Percentiles rank a stretch among this genome's conserved stretches.
Evolutionary conservation across 2,797 vertebrate species (phyloP).

Genomic region (Rhincodon typus): DNA sequence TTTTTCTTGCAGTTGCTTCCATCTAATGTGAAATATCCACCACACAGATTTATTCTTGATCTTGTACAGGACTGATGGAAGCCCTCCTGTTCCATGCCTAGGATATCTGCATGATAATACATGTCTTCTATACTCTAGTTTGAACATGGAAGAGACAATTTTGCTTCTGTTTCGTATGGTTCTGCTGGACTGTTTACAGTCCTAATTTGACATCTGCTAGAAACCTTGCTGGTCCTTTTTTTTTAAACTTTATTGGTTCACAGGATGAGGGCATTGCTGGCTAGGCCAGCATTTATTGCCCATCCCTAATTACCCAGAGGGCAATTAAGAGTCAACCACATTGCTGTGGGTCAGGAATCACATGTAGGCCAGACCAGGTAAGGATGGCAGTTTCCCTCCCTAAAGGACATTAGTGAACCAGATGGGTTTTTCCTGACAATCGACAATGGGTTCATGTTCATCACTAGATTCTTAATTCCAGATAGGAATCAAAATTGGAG

Average conservation of each 20-base stretch:
- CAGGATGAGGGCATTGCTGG: too few species aligned
- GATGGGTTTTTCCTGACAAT: too few species aligned
- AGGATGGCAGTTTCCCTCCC: too few species aligned
- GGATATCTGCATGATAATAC: not conserved
- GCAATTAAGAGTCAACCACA: too few species aligned
- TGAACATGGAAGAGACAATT: not conserved
- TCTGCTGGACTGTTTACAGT: not conserved
- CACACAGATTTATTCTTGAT: not conserved
- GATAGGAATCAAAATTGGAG: not conserved
- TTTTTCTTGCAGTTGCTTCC: not conserved
- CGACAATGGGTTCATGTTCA: too few species aligned
- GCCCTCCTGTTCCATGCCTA: not conserved
- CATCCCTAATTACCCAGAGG: too few species aligned
- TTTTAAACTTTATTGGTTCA: too few species aligned
- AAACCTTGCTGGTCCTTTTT: not conserved
- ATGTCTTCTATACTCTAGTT: not conserved
- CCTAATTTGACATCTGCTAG: not conserved
- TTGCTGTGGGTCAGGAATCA: too few species aligned
- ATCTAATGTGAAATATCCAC: not conserved
- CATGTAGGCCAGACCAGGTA: too few species aligned
- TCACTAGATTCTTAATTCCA: too few species aligned
- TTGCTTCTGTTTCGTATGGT: not conserved
- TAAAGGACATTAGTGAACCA: too few species aligned
- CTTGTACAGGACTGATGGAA: not conserved
- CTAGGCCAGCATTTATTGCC: too few species aligned